Evolutionary conservation across 2,888 invertebrate genomes (phyloP), one percentile per base, ranked within the genome.

Genomic region (Morpho deidamia): DNA sequence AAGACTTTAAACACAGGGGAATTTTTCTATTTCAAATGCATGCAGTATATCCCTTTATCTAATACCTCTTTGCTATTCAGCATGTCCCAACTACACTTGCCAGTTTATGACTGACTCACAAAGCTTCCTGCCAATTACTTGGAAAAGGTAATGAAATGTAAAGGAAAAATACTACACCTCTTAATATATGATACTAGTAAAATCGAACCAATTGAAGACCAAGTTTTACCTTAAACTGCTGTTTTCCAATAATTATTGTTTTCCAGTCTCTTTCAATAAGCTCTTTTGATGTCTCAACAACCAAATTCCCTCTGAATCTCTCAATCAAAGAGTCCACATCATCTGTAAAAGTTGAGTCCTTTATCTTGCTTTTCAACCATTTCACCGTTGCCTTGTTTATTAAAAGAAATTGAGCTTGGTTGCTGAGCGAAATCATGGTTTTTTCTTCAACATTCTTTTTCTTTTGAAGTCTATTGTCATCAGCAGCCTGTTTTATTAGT

Each of bases 221-320:
- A 23, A 23, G 23, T 3, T 59, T 69, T 84, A 95, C 96, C 90
- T 92, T 86, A 70, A 95, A 94, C 51, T 79, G 71, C 60, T 91
- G 78, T 50, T 90, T 87, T 44, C 94, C 95, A 66, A 97, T 94
- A 46, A 81, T 71, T 54, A 97, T 69, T 54, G 81, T 73, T 11
- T 90, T 79, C 92, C 96, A 96, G 1, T 90, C 77, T 48, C 94
- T 94, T 89, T 99, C 99, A 33, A 92, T 92, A 69, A 97, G 94
- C n/a, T 96, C 91, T 32, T 86, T 69, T 1, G 90, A 81, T 51
- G 95, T 94, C 61, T 93, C 92, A 10, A 98, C 90, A 1, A 98
- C 91, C 39, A 99, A 90, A 84, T 99, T 99, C n/a, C 95, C 95
- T 70, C 99, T 91, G 80, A 99, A 99, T 65, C 99, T 91, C 58